Evolutionary conservation across 2,888 invertebrate genomes (phyloP).

Genomic region (Mythimna impura): DNA sequence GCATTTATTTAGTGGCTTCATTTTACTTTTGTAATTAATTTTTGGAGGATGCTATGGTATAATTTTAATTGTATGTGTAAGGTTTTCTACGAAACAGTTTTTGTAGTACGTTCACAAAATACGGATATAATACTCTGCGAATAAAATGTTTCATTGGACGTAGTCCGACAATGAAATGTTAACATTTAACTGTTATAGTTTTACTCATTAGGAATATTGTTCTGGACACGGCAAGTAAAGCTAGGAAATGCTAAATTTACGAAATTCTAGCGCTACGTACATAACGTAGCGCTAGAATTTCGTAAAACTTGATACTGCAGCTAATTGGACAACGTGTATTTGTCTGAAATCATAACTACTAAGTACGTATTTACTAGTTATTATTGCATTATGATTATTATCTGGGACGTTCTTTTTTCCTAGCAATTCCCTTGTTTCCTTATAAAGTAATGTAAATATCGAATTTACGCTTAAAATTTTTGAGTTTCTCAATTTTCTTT

Average conservation of each 20-base stretch:
- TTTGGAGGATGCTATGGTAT: slow-evolving; percentile 40
- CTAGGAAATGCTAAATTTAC: not conserved
- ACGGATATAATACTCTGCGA: too few species aligned
- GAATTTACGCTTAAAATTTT: too few species aligned
- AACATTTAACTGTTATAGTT: not conserved
- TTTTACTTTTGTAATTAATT: slow-evolving; percentile 63
- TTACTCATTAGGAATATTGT: slow-evolving; percentile 4
- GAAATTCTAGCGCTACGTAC: too few species aligned
- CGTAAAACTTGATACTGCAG: not conserved
- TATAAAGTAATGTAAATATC: too few species aligned
- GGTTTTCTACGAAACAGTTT: not conserved
- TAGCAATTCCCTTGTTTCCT: too few species aligned
- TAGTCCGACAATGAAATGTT: not conserved
- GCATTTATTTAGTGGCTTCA: slow-evolving; percentile 67
- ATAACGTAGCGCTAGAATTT: not conserved
- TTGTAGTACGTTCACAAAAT: not conserved
- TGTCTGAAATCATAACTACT: not conserved
- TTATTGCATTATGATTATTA: not conserved
- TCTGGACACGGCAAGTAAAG: not conserved
- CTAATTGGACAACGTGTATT: not conserved
- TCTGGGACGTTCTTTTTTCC: too few species aligned
- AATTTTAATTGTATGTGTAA: slow-evolving; percentile 48
- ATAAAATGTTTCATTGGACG: not conserved
- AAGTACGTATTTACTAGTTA: too few species aligned
- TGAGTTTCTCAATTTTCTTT: too few species aligned